Percentiles rank a stretch among this genome's conserved stretches.
Evolutionary conservation across 2,888 invertebrate genomes (phyloP).

Genomic region (Amphipoea lucens): DNA sequence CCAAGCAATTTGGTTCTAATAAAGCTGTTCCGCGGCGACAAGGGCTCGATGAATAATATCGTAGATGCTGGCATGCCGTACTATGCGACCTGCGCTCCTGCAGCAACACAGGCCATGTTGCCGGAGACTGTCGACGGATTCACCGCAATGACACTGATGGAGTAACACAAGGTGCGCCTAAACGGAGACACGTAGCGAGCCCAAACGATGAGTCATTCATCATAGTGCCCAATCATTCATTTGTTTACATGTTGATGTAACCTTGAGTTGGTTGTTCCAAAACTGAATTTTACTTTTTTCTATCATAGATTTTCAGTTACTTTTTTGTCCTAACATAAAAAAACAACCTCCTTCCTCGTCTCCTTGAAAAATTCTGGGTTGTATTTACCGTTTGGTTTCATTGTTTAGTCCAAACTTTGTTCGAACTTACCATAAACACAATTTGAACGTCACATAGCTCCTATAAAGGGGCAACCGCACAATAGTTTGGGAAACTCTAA

Average conservation of each 20-base stretch:
- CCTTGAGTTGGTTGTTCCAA: not conserved
- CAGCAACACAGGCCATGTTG: not conserved
- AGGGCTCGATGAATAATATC: not conserved
- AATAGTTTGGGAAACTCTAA: constrained; percentile 68
- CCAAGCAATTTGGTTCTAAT: too few species aligned
- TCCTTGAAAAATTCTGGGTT: not conserved
- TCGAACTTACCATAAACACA: constrained; percentile 41
- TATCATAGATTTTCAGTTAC: not conserved
- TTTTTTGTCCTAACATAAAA: not conserved
- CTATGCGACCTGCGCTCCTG: not conserved
- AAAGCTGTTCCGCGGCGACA: too few species aligned
- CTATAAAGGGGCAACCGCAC: constrained; percentile 66
- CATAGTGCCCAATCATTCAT: too few species aligned
- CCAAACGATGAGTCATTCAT: too few species aligned
- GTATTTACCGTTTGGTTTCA: not conserved
- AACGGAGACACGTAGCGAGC: too few species aligned
- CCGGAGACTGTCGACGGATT: too few species aligned
- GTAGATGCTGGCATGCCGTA: not conserved
- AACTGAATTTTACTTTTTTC: not conserved
- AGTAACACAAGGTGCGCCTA: too few species aligned
- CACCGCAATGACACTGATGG: too few species aligned
- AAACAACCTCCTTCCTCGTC: too few species aligned
- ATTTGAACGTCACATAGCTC: constrained; percentile 55
- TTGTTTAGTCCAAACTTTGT: constrained; percentile 16
- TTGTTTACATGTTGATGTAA: too few species aligned